Conservation (phyloP, 2,888 invertebrate species). For the Steromphala cineraria region DNA sequence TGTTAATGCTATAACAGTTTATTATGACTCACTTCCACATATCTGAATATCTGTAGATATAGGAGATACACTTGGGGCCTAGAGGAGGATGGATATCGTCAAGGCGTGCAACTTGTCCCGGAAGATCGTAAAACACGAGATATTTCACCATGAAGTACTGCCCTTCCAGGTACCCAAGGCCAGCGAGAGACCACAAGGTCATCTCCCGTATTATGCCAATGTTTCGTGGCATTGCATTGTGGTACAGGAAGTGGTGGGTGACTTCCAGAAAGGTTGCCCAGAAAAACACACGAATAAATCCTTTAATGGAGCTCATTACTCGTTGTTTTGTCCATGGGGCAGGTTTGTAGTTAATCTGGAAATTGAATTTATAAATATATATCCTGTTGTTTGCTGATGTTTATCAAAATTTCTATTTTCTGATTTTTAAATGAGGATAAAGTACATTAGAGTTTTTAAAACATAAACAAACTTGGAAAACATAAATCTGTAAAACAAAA, state of each 20-base stretch:
- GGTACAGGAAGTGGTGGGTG: slow-evolving; percentile 87
- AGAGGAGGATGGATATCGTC: slow-evolving; percentile 82
- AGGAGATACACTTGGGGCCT: slow-evolving; percentile 90
- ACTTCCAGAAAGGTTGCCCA: slow-evolving; percentile 85
- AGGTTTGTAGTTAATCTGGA: slow-evolving; percentile 36
- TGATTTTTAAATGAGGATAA: too few species aligned
- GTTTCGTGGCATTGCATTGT: slow-evolving; percentile 85
- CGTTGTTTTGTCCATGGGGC: slow-evolving; percentile 25
- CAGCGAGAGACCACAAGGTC: slow-evolving; percentile 86
- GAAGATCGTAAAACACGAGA: slow-evolving; percentile 89
- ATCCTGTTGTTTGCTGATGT: too few species aligned
- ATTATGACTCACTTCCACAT: slow-evolving; percentile 86
- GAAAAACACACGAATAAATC: slow-evolving; percentile 78
- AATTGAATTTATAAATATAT: background rate
- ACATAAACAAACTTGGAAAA: too few species aligned
- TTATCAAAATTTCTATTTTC: too few species aligned
- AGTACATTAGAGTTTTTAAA: too few species aligned
- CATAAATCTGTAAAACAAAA: too few species aligned
- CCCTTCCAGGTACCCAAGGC: slow-evolving; percentile 91
- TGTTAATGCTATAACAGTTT: too few species aligned
- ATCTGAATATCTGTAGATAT: slow-evolving; percentile 93
- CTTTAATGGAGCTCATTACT: slow-evolving; percentile 67
- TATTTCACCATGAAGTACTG: slow-evolving; percentile 95
- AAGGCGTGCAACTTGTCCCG: slow-evolving; percentile 83
- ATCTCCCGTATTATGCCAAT: slow-evolving; percentile 77